Percentiles rank a stretch among this genome's conserved stretches.
Conservation (phyloP, 2,113 vertebrate genomes). For the Hyla sarda region DNA sequence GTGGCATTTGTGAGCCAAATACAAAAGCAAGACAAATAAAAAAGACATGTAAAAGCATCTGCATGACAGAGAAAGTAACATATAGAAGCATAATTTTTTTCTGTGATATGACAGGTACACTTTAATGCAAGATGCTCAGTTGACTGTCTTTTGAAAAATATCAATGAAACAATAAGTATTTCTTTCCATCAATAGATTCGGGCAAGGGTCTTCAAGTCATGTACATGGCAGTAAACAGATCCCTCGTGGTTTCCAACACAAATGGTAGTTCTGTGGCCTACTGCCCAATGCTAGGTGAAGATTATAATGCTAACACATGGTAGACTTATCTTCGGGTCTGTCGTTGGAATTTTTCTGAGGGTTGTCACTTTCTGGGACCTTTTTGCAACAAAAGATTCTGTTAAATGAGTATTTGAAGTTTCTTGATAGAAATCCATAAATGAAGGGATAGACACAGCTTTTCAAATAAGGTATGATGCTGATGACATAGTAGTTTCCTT, state of each 20-base stretch:
- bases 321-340: background rate
- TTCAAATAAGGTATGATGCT: slow-evolving; percentile 49
- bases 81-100: no score
- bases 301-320: background rate
- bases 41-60: no score
- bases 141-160: background rate
- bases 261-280: background rate
- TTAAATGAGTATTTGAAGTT: slow-evolving; percentile 8
- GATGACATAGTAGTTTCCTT: slow-evolving; percentile 3
- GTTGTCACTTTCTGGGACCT: background rate
- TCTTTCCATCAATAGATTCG: background rate
- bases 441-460: slow-evolving; percentile 45
- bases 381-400: slow-evolving; percentile 28
- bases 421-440: slow-evolving; percentile 35
- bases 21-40: no score
- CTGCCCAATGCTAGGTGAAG: background rate
- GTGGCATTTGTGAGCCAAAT: no score
- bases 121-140: background rate
- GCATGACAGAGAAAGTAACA: no score
- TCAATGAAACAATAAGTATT: background rate
- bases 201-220: background rate
- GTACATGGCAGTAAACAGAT: background rate
- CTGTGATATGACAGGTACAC: no score
- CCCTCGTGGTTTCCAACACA: background rate
- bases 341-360: background rate